A percentile compares a stretch with the other conserved stretches of the same genome.
Conservation (phyloP, 2,797 vertebrate genomes). For the Syngnathus rostellatus region DNA sequence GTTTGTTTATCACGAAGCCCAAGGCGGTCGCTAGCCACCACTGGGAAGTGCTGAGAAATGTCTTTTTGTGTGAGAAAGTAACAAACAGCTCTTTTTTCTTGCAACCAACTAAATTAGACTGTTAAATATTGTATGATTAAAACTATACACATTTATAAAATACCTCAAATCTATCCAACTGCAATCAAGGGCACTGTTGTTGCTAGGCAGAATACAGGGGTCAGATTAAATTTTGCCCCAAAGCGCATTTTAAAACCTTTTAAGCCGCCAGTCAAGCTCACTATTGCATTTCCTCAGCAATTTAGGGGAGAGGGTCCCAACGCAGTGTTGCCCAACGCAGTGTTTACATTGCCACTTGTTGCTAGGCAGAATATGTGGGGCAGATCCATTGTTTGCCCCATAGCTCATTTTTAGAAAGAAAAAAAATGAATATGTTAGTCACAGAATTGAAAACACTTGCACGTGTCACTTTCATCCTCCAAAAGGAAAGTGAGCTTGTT, state of each 20-base stretch:
- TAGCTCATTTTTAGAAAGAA: background rate
- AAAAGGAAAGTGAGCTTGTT: background rate
- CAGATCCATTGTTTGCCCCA: background rate
- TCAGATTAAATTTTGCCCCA: background rate
- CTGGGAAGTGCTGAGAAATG: background rate
- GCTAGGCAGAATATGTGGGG: background rate
- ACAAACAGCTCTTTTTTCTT: background rate
- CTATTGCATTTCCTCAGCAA: background rate
- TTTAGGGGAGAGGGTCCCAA: background rate
- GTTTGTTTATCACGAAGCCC: conserved; percentile 2
- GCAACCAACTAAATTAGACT: background rate
- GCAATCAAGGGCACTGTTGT: background rate
- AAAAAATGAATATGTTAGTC: too few species aligned
- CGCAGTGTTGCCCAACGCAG: background rate
- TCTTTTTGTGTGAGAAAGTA: background rate
- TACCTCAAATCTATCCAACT: too few species aligned
- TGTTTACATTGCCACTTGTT: background rate
- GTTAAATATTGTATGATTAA: background rate
- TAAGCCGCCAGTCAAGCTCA: too few species aligned
- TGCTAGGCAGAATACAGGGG: background rate
- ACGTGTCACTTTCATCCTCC: too few species aligned
- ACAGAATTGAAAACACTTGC: too few species aligned
- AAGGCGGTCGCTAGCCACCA: background rate
- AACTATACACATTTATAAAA: too few species aligned
- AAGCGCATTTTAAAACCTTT: background rate